Evolutionary conservation across 1,140 invertebrate genomes (phyloP), one percentile per base, ranked within the genome.

Genomic region (Drosophila repletoides): DNA sequence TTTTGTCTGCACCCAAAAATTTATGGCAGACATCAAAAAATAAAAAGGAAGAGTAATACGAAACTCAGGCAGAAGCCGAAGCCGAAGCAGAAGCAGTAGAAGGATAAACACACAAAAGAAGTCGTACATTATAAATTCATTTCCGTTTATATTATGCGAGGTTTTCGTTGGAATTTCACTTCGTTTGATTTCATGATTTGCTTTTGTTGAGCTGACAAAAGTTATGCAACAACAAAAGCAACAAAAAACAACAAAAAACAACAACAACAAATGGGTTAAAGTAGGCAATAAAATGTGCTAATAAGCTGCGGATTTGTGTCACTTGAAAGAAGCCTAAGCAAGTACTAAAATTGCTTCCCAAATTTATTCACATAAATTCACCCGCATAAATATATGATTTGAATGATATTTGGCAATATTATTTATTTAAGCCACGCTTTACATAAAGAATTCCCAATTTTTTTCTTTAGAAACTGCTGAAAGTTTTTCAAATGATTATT

Each of bases 61-160:
- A 28, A 51, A 52, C n/a, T n/a, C n/a, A n/a, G n/a, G n/a, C n/a
- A n/a, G n/a, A n/a, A n/a, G n/a, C n/a, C n/a, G 10, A 43, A 65
- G 9, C 36, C 29, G 34, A 40, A 41, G n/a, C n/a, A n/a, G n/a
- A 17, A 4, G 3, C 26, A 43, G 28, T 14, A 36, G 55, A 53
- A 43, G 46, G 19, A 72, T 40, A 64, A 63, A 74, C 51, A 66
- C 51, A 66, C 33, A 21, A 77, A 40, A 71, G 58, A 77, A 61
- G 63, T 63, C 74, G 60, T 73, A 48, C 74, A 86, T 84, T 84
- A 84, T 79, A 84, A 84, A 84, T 84, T 84, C 74, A 84, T 84
- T 86, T 86, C 59, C 80, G 66, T 86, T 75, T 80, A 58, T 53
- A 71, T 75, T 80, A 38, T 79, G 76, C 51, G 36, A 76, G 67